Evolutionary conservation across 1,140 invertebrate genomes (phyloP), one percentile per base, ranked within the genome.

Genomic region (Orchesella cincta): DNA sequence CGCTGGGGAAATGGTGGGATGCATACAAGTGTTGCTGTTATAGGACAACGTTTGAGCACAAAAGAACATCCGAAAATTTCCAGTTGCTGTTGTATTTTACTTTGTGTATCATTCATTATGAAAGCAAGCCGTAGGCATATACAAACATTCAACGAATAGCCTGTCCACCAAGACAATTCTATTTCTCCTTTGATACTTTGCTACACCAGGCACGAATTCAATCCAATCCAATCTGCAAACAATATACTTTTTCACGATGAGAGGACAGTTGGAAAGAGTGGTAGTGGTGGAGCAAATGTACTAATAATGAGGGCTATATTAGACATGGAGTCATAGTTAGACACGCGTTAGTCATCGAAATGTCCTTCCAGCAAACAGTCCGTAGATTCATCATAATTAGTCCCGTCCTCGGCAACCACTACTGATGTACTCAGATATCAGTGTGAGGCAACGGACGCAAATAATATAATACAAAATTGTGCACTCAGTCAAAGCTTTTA

Each of bases 311-410:
- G 26, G 26, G 54, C 26, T 23, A 57, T 57, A 57, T 57, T n/a
- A 57, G 54, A 57, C 54, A n/a, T n/a, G 14, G 8, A 16, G 54
- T 16, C 54, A 46, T 16, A 26, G 54, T 57, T 57, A 23, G 54
- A 57, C 54, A 57, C 54, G 54, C 54, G 12, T 57, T 57, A 57
- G 54, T 57, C 26, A 57, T 57, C 54, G 54, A 57, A 12, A 57
- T 57, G 54, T 57, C 54, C 23, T 57, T 57, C 54, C 26, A 57
- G n/a, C 54, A 57, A 23, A 16, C 54, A n/a, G 54, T 57, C 23
- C 20, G 39, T 46, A 18, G 54, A 57, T 57, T 57, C 54, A 57
- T 57, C 54, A 57, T 57, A 57, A 57, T 57, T 57, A 57, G 54
- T 5, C 5, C 23, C 26, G 54, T 57, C 54, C 54, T 57, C 54